Percentiles rank a stretch among this genome's conserved stretches.
These are phyloP conservation scores for Acanthurus lineatus DNA, from an alignment of 2,797 vertebrate species.

Conservation along the genomic window DNA sequence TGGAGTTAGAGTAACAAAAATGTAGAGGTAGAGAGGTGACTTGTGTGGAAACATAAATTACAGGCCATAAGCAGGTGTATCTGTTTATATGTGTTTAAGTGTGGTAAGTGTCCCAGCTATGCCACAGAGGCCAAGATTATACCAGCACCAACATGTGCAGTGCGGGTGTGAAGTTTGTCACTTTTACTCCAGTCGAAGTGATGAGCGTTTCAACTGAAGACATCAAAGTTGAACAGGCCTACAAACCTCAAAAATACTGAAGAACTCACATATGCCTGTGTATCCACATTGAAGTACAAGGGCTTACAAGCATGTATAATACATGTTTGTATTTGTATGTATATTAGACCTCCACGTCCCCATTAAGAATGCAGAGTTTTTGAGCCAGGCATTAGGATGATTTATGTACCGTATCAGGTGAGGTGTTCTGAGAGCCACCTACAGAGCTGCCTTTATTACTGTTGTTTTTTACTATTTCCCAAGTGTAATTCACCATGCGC, in stretches of 20 bases:
- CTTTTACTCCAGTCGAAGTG: slow-evolving; percentile 47
- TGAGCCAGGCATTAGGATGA: slow-evolving; percentile 84
- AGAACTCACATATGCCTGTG: slow-evolving; percentile 11
- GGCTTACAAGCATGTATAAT: slow-evolving; percentile 25
- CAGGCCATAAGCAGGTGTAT: too few relatives aligned
- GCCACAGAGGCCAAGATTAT: slow-evolving; percentile 47
- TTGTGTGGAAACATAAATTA: too few relatives aligned
- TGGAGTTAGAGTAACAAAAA: too few relatives aligned
- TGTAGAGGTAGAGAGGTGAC: too few relatives aligned
- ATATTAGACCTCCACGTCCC: slow-evolving; percentile 56
- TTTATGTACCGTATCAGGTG: slow-evolving; percentile 81
- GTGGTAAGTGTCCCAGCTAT: slow-evolving; percentile 12
- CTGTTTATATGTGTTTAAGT: neutral
- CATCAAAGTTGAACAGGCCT: slow-evolving; percentile 26
- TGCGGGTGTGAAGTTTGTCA: slow-evolving; percentile 41
- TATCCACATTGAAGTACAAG: slow-evolving; percentile 7
- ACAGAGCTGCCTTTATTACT: slow-evolving; percentile 80
- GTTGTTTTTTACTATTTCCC: slow-evolving; percentile 83
- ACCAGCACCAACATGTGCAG: slow-evolving; percentile 39
- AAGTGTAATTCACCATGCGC: slow-evolving; percentile 79
- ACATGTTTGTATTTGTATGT: slow-evolving; percentile 62
- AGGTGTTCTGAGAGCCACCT: slow-evolving; percentile 77
- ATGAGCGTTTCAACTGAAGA: slow-evolving; percentile 31
- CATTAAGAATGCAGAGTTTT: slow-evolving; percentile 84
- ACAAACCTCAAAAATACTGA: slow-evolving; percentile 40